A percentile compares a stretch with the other conserved stretches of the same genome.
Evolutionary conservation across 2,113 vertebrate genomes (phyloP).

Genomic region (Cochlearius cochlearius): DNA sequence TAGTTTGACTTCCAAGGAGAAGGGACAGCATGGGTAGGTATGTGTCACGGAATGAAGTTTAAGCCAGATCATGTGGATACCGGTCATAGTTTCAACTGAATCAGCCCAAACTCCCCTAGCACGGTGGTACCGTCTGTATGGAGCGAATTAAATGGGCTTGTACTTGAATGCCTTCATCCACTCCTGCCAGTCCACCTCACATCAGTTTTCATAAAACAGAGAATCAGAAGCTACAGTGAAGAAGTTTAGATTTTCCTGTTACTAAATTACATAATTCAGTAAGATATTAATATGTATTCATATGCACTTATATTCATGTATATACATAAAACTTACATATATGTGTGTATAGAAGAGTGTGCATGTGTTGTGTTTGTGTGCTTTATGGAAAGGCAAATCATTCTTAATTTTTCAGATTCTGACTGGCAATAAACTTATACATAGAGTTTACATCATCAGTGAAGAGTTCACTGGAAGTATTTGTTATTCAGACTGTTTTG

Average conservation of each 20-base stretch:
- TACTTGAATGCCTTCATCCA: background rate
- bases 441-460: background rate
- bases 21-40: background rate
- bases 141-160: background rate
- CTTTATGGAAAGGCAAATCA: background rate
- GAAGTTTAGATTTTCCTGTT: background rate
- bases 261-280: background rate
- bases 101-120: background rate
- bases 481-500: background rate
- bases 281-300: background rate
- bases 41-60: background rate
- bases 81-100: background rate
- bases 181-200: background rate
- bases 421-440: background rate
- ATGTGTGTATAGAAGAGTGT: background rate
- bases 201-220: background rate
- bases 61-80: background rate
- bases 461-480: background rate
- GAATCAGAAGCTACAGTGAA: background rate
- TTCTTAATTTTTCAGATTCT: background rate
- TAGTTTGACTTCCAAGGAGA: background rate
- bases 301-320: background rate
- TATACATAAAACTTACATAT: background rate
- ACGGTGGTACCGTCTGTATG: background rate
- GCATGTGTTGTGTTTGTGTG: background rate